Percentiles rank a stretch among this genome's conserved stretches.
phyloP scores from a whole-genome alignment of 2,113 vertebrate genomes.

The Nothobranchius furzeri region DNA sequence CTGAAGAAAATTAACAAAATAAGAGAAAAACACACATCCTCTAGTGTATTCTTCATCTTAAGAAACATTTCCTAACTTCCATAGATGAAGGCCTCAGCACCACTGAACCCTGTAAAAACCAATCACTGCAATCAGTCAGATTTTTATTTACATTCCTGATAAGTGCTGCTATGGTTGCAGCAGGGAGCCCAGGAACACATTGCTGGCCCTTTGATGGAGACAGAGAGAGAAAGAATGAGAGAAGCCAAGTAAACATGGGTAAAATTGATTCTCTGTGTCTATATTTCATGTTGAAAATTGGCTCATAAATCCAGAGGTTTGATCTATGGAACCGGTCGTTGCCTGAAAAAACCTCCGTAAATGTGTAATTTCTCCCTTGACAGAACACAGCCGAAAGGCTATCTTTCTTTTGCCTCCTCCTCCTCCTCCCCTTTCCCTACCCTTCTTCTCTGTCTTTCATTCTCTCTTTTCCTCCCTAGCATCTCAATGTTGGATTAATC shows the following conservation, averaged over 20 bases:
- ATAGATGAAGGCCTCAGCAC: background rate
- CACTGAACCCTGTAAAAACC: background rate
- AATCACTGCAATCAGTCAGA: constrained; percentile 11
- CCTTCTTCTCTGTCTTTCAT: constrained; percentile 66
- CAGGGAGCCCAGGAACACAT: constrained; percentile 22
- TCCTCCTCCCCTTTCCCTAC: constrained; percentile 47
- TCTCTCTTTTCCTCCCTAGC: constrained; percentile 60
- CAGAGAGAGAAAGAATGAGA: constrained; percentile 44
- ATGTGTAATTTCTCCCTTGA: constrained; percentile 99
- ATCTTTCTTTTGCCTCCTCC: constrained; percentile 91
- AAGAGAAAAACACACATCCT: background rate
- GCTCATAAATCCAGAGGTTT: constrained; percentile 94
- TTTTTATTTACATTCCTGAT: constrained; percentile 35
- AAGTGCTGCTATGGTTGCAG: constrained; percentile 20
- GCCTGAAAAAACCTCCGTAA: constrained; percentile 99
- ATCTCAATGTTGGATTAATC: constrained; percentile 72
- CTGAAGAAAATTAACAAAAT: background rate
- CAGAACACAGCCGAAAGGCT: constrained; percentile 93
- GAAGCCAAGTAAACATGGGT: constrained; percentile 79
- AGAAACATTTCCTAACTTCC: background rate
- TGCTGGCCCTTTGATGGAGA: constrained; percentile 52
- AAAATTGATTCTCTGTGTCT: constrained; percentile 93
- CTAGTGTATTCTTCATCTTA: background rate
- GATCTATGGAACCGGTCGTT: constrained; percentile 98
- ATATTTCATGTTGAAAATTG: constrained; percentile 99